These are phyloP conservation scores for Dolichomitus sp. DNA, from an alignment of 2,888 invertebrate species.

Conservation along the genomic window DNA sequence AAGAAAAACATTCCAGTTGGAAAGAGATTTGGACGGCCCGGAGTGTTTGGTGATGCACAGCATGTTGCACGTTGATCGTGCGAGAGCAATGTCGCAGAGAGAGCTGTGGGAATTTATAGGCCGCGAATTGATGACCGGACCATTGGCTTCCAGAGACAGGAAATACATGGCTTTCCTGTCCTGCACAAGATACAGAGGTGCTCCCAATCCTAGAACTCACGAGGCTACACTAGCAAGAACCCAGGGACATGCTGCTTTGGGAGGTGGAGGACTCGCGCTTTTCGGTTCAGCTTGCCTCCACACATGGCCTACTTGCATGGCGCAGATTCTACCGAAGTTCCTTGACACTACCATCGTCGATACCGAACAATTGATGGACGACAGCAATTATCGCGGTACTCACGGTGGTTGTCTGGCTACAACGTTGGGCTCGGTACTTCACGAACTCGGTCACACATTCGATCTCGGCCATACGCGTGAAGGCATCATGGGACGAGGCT, in stretches of 20 bases:
- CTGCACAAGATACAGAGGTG: slow-evolving; percentile 93
- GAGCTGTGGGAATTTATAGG: slow-evolving; percentile 95
- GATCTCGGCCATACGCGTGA: slow-evolving; percentile 96
- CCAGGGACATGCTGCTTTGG: slow-evolving; percentile 95
- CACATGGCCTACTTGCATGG: slow-evolving; percentile 93
- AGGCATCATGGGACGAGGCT: slow-evolving; percentile 97
- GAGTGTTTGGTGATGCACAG: slow-evolving; percentile 92
- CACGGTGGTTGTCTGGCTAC: slow-evolving; percentile 96
- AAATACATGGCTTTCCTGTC: slow-evolving; percentile 97
- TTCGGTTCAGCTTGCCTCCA: slow-evolving; percentile 96
- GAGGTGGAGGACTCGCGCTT: slow-evolving; percentile 96
- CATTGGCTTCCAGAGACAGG: slow-evolving; percentile 87
- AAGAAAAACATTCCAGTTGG: slow-evolving; percentile 94
- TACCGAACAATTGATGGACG: slow-evolving; percentile 93
- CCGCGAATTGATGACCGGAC: slow-evolving; percentile 92
- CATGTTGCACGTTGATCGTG: slow-evolving; percentile 90
- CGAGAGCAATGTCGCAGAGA: slow-evolving; percentile 91
- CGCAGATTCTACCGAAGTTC: slow-evolving; percentile 89
- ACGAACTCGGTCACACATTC: slow-evolving; percentile 98
- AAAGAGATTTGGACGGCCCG: slow-evolving; percentile 88
- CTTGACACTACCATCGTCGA: slow-evolving; percentile 90
- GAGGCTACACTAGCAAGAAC: slow-evolving; percentile 91
- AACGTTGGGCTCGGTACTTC: slow-evolving; percentile 96
- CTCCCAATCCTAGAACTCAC: slow-evolving; percentile 89
- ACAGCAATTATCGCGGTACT: slow-evolving; percentile 96